Percentiles rank a stretch among this genome's conserved stretches.
phyloP scores from a whole-genome alignment of 2,888 invertebrate genomes.

The Taenaris catops region DNA sequence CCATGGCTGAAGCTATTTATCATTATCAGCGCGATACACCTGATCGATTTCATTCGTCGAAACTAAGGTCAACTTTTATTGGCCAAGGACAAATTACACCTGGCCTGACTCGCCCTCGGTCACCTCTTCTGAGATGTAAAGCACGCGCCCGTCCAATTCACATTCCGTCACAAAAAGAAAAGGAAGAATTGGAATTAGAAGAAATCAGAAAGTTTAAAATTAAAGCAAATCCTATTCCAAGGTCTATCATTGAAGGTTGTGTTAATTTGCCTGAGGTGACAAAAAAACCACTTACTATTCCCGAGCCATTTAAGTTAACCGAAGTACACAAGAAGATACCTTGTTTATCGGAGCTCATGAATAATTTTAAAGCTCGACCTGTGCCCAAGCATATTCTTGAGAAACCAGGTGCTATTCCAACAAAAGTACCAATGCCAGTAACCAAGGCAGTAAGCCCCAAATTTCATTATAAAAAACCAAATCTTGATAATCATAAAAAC shows the following conservation, averaged over 20 bases:
- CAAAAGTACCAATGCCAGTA: slow-evolving; percentile 40
- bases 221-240: slow-evolving; percentile 83
- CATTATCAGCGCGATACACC: slow-evolving; percentile 80
- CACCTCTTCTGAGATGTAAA: slow-evolving; percentile 76
- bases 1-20: slow-evolving; percentile 80
- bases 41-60: slow-evolving; percentile 69
- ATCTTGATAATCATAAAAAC: slow-evolving; percentile 34
- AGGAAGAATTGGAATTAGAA: slow-evolving; percentile 81
- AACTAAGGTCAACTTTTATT: slow-evolving; percentile 40
- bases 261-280: slow-evolving; percentile 66
- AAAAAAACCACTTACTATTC: slow-evolving; percentile 78
- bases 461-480: slow-evolving; percentile 50
- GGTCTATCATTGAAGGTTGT: slow-evolving; percentile 75
- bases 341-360: slow-evolving; percentile 35
- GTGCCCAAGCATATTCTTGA: slow-evolving; percentile 77
- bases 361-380: slow-evolving; percentile 81
- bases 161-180: slow-evolving; percentile 79
- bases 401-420: slow-evolving; percentile 49
- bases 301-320: slow-evolving; percentile 83
- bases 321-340: slow-evolving; percentile 66
- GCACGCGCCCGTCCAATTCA: slow-evolving; percentile 73
- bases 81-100: slow-evolving; percentile 33
- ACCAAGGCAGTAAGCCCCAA: slow-evolving; percentile 55
- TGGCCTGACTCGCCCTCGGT: slow-evolving; percentile 68
- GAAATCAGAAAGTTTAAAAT: slow-evolving; percentile 83